phyloP scores from a whole-genome alignment of 2,797 vertebrate species.

The Tiaroga cobitis region DNA sequence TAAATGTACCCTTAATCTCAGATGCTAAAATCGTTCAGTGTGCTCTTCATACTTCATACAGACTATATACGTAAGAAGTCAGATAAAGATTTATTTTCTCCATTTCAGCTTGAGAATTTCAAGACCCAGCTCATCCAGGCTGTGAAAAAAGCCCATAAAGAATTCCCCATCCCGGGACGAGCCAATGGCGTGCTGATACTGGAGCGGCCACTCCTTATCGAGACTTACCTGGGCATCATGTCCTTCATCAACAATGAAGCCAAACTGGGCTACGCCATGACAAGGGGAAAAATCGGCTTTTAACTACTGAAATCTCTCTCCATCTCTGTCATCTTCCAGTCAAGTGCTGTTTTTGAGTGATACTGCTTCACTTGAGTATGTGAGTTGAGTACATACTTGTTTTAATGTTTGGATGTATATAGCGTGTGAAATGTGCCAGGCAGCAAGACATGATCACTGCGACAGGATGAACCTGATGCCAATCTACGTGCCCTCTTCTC shows the following conservation, averaged over 20 bases:
- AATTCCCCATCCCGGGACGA: conserved; percentile 80
- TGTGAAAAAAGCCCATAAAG: conserved; percentile 92
- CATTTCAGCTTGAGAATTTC: conserved; percentile 87
- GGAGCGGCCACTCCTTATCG: conserved; percentile 91
- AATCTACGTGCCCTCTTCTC: conserved; percentile 17
- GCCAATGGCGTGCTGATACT: conserved; percentile 85
- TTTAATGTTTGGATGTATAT: conserved; percentile 47
- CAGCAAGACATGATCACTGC: conserved; percentile 8
- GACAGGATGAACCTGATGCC: conserved; percentile 36
- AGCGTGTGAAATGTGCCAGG: conserved; percentile 9
- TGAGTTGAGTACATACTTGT: conserved; percentile 40
- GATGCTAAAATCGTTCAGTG: neutral
- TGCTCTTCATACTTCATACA: neutral
- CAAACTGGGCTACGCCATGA: conserved; percentile 96
- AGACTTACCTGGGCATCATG: conserved; percentile 96
- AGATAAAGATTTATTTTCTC: neutral
- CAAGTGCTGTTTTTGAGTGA: conserved; percentile 10
- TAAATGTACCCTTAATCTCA: neutral
- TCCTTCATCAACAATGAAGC: conserved; percentile 99
- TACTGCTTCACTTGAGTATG: conserved; percentile 20
- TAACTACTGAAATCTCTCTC: conserved; percentile 65
- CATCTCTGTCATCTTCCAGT: neutral
- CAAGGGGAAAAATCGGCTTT: conserved; percentile 94
- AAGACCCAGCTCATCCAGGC: conserved; percentile 90
- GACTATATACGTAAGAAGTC: neutral